Evolutionary conservation across 2,888 invertebrate genomes (phyloP).

Genomic region (Nomada flava): DNA sequence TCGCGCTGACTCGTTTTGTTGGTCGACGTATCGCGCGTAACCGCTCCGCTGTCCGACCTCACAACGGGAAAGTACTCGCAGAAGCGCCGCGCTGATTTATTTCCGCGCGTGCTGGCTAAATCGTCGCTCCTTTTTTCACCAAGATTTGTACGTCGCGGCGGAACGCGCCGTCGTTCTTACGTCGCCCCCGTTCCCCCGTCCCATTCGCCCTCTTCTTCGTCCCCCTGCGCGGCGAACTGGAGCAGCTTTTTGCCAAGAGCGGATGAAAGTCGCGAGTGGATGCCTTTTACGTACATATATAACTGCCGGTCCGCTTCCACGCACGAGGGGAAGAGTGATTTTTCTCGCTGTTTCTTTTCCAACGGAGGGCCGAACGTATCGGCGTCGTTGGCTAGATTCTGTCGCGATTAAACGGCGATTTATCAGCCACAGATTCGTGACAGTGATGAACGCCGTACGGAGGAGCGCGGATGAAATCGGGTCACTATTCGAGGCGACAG

Average conservation of each 20-base stretch:
- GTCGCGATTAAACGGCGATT: conserved; percentile 69
- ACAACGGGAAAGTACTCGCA: conserved; percentile 70
- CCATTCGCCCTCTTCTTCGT: background rate
- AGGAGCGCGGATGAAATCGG: conserved; percentile 52
- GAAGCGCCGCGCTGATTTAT: conserved; percentile 80
- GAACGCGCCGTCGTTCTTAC: conserved; percentile 12
- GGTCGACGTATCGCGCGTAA: conserved; percentile 42
- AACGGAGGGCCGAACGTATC: conserved; percentile 32
- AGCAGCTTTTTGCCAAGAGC: conserved; percentile 60
- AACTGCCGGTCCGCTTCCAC: conserved; percentile 36
- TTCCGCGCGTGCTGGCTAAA: conserved; percentile 68
- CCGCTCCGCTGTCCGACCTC: conserved; percentile 48
- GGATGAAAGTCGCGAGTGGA: conserved; percentile 56
- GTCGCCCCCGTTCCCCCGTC: background rate
- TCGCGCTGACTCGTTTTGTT: conserved; percentile 68
- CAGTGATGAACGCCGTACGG: conserved; percentile 60
- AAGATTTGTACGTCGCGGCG: conserved; percentile 49
- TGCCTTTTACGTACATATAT: conserved; percentile 61
- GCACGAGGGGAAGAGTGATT: conserved; percentile 64
- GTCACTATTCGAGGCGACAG: conserved; percentile 42
- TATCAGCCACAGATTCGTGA: conserved; percentile 61
- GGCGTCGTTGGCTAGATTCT: conserved; percentile 36
- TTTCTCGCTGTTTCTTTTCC: conserved; percentile 31
- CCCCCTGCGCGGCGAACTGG: conserved; percentile 55
- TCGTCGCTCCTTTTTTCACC: conserved; percentile 60